Percentiles rank a stretch among this genome's conserved stretches.
Conservation (phyloP, 2,888 invertebrate genomes). For the Leucophenga maculata region DNA sequence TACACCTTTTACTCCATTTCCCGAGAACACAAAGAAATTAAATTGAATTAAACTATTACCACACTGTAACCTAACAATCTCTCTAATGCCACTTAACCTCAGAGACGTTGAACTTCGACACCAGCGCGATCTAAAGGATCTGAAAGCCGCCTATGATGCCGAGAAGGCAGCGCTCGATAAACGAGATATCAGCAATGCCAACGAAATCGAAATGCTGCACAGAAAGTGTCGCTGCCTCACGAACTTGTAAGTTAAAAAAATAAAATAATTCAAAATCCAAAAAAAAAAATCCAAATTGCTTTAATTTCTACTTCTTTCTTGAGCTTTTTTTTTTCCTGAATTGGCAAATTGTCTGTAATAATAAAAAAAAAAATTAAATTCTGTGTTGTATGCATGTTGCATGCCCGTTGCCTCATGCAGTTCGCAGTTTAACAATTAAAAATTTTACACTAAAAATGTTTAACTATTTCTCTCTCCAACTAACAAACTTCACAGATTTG, state of each 20-base stretch:
- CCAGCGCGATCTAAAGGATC: conserved; percentile 70
- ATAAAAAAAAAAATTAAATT: not conserved
- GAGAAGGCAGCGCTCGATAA: conserved; percentile 71
- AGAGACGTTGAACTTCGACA: conserved; percentile 74
- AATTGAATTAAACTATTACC: too few species aligned
- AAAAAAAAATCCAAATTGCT: not conserved
- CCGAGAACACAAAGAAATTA: not conserved
- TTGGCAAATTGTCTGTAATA: not conserved
- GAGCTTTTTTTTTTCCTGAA: conserved; percentile 11
- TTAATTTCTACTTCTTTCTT: conserved; percentile 1
- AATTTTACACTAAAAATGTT: not conserved
- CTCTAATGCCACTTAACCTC: conserved; percentile 44
- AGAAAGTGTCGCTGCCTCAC: conserved; percentile 75
- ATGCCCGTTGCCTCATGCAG: conserved; percentile 4
- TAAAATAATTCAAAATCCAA: not conserved
- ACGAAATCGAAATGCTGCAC: conserved; percentile 75
- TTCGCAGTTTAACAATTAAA: not conserved
- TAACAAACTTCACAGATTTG: conserved; percentile 72
- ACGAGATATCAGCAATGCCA: conserved; percentile 74
- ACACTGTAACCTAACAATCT: conserved; percentile 34
- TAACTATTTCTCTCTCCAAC: not conserved
- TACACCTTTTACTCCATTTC: too few species aligned
- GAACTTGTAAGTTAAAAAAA: conserved; percentile 74
- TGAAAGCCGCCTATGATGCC: conserved; percentile 70
- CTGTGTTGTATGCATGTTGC: conserved; percentile 32